Base-by-base conservation (phyloP, 1,140 invertebrate genomes). In the Formica exsecta region DNA sequence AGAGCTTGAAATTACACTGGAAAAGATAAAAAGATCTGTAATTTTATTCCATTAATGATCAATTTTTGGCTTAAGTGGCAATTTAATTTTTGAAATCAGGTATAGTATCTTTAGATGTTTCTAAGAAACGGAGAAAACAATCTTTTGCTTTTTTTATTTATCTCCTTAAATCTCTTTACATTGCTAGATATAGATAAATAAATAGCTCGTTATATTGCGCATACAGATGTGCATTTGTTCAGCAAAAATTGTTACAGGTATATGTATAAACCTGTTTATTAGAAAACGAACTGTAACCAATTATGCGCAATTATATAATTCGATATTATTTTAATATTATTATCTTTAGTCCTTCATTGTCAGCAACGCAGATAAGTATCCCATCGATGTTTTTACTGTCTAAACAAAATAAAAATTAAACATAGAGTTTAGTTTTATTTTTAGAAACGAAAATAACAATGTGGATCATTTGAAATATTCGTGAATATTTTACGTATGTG, bases 321-420 rank as follows among this genome's bases (percentile, higher is more conserved):
- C 0, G 8, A 16, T 65, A n/a, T 36, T 19, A 19, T 38, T 64
- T 38, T 16, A 36, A 36, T n/a, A 16, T n/a, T 36, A 38, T 22
- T 65, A 36, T 36, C 8, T 65, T 38, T 65, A 38, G 3, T 65
- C 64, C 16, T 22, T 65, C 32, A 65, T 65, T 65, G 64, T n/a
- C 16, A 65, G 32, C 32, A 65, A 38, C 4, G 64, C 64, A n/a
- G 64, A 65, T 65, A 65, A 38, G 7, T 65, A 65, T 38, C 64
- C 64, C 32, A 65, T 65, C n/a, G 64, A 65, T 65, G 64, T 65
- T 38, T 65, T 65, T 13, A 65, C 29, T 7, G 64, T 65, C 64
- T 65, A 62, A 62, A 62, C 25, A 29, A 4, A 36, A 36, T 65
- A 36, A 36, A 65, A 65, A n/a, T 65, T n/a, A 65, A 38, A n/a